phyloP scores from a whole-genome alignment of 2,113 vertebrate species.

The Cinclus mexicanus region DNA sequence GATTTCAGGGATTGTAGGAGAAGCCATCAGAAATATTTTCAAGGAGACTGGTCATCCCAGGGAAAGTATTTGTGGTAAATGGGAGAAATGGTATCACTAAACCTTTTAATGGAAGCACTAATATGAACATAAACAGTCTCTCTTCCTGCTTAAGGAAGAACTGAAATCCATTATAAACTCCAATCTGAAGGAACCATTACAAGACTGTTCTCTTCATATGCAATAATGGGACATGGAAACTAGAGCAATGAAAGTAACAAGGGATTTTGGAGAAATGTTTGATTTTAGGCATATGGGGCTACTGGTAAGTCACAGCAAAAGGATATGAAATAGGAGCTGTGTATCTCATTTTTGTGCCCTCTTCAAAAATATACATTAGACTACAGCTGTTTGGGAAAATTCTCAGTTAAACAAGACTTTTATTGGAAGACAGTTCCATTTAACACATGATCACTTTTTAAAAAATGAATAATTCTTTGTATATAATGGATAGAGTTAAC shows the following conservation, averaged over 20 bases:
- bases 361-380: not conserved
- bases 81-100: not conserved
- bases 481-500: not conserved
- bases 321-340: not conserved
- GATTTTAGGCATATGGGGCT: not conserved
- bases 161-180: not conserved
- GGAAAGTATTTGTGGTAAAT: not conserved
- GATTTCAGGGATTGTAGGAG: not conserved
- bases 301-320: not conserved
- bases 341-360: not conserved
- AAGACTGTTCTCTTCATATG: not conserved
- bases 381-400: not conserved
- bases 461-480: not conserved
- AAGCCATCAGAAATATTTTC: not conserved
- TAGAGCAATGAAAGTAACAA: not conserved
- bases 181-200: not conserved
- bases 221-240: not conserved
- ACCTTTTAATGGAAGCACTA: not conserved
- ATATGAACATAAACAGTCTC: not conserved
- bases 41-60: not conserved
- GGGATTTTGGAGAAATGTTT: not conserved
- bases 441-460: not conserved
- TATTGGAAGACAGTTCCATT: not conserved
- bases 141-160: not conserved
- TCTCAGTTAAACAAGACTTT: not conserved